Conservation (phyloP, 1,140 invertebrate species). For the Prorops nasuta region DNA sequence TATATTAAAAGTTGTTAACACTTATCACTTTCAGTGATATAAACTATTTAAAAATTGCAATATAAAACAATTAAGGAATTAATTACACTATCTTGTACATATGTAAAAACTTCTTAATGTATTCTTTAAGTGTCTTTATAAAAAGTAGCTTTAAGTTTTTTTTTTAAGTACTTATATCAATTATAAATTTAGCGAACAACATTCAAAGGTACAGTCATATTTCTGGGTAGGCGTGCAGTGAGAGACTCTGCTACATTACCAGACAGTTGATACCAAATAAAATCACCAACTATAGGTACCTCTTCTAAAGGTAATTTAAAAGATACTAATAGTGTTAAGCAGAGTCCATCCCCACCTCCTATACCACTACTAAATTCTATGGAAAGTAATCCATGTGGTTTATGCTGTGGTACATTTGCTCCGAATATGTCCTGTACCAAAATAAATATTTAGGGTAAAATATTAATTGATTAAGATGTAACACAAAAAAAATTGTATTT, state of each 20-base stretch:
- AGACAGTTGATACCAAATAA: conserved; percentile 81
- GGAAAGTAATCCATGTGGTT: conserved; percentile 78
- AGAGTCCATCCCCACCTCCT: conserved; percentile 72
- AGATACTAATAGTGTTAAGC: conserved; percentile 80
- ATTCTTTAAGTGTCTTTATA: too few relatives aligned
- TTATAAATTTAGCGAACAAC: conserved; percentile 69
- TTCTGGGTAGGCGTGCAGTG: conserved; percentile 66
- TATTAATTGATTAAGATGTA: too few relatives aligned
- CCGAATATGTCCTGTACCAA: conserved; percentile 80
- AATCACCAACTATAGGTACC: conserved; percentile 81
- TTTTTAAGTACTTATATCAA: too few relatives aligned
- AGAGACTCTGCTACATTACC: conserved; percentile 69
- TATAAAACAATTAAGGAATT: too few relatives aligned
- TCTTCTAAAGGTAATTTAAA: conserved; percentile 83
- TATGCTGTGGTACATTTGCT: conserved; percentile 78
- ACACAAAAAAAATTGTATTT: conserved; percentile 1
- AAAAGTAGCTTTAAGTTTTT: too few relatives aligned
- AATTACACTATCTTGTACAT: too few relatives aligned
- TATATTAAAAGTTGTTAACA: too few relatives aligned
- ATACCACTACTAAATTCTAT: conserved; percentile 61
- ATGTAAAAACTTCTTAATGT: too few relatives aligned
- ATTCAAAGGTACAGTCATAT: conserved; percentile 75
- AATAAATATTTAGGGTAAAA: conserved; percentile 11
- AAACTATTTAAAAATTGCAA: too few relatives aligned
- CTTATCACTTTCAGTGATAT: too few relatives aligned